Conservation (phyloP, 2,888 invertebrate species). For the Nomada goodeniana region DNA sequence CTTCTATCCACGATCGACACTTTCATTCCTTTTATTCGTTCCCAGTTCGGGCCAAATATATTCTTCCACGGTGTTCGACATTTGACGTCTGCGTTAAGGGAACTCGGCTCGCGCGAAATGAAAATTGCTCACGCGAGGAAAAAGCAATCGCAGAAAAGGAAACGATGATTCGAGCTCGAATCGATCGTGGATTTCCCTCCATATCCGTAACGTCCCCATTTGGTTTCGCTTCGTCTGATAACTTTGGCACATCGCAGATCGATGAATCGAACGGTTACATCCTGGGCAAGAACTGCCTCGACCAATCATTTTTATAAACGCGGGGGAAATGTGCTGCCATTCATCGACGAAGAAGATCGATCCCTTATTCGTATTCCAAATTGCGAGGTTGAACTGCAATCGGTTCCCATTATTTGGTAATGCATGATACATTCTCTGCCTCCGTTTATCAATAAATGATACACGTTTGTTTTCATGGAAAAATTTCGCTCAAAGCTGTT, state of each 20-base stretch:
- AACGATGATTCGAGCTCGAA: not conserved
- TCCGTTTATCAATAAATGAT: no score
- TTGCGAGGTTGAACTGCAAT: no score
- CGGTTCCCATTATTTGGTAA: no score
- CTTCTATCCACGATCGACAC: not conserved
- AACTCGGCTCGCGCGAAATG: not conserved
- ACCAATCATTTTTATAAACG: not conserved
- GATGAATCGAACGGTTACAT: slow-evolving; percentile 13
- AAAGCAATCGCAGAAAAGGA: not conserved
- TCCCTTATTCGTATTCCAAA: no score
- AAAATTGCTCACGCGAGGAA: not conserved
- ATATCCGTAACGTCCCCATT: slow-evolving; percentile 16
- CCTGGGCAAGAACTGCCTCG: no score
- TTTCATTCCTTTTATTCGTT: no score
- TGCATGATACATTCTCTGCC: no score
- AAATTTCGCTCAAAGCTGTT: no score
- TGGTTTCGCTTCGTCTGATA: slow-evolving; percentile 14
- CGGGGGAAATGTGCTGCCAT: not conserved
- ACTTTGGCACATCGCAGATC: slow-evolving; percentile 9
- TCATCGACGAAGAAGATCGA: not conserved
- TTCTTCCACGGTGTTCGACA: no score
- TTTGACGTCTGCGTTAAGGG: no score
- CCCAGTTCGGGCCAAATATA: no score
- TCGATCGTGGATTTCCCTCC: not conserved
- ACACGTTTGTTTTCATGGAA: no score